Evolutionary conservation across 2,797 vertebrate genomes (phyloP).

Genomic region (Typhlichthys subterraneus): DNA sequence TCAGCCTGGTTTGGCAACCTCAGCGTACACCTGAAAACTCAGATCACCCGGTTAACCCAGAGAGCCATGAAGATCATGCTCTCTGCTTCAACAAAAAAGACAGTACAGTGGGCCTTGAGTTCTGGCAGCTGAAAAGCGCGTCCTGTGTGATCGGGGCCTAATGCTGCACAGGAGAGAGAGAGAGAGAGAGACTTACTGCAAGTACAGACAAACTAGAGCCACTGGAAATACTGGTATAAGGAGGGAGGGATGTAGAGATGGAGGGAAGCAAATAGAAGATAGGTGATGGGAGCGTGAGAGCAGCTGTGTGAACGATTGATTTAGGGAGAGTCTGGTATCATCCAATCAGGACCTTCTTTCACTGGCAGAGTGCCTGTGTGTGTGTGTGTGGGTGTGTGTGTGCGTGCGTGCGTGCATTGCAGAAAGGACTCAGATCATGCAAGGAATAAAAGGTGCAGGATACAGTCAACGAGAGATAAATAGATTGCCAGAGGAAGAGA

Average conservation of each 20-base stretch:
- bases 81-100: no score
- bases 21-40: no score
- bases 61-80: no score
- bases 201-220: slow-evolving; percentile 48
- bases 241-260: slow-evolving; percentile 14
- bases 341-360: slow-evolving; percentile 57
- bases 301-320: slow-evolving; percentile 56
- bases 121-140: no score
- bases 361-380: slow-evolving; percentile 33
- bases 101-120: no score
- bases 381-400: not conserved
- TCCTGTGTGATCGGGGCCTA: no score
- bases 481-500: slow-evolving; percentile 15
- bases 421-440: slow-evolving; percentile 32
- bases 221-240: slow-evolving; percentile 49
- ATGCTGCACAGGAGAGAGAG: not conserved
- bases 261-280: slow-evolving; percentile 13
- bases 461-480: slow-evolving; percentile 7
- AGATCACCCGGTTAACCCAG: no score
- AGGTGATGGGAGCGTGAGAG: slow-evolving; percentile 18
- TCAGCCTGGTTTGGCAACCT: no score
- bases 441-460: slow-evolving; percentile 20
- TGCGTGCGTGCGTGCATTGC: slow-evolving; percentile 13
- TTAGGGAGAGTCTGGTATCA: slow-evolving; percentile 51
- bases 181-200: slow-evolving; percentile 10